These are phyloP conservation scores for Acrocephalus kingi DNA, from an alignment of 2,113 vertebrate genomes.

Conservation along the genomic window DNA sequence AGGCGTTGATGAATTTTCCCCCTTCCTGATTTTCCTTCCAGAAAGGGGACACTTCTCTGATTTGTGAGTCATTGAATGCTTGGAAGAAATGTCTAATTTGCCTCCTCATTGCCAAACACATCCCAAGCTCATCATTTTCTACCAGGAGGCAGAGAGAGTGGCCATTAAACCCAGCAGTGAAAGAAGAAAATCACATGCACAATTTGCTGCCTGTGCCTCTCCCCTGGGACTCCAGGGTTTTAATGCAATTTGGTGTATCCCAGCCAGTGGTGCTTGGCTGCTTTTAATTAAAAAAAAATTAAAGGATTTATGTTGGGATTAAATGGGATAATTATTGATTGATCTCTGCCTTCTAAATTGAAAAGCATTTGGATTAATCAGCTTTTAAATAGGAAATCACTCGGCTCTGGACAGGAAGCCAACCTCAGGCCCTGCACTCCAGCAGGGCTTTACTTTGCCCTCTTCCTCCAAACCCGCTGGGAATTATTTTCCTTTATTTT, in stretches of 20 bases:
- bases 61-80: neutral
- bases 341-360: slow-evolving; percentile 73
- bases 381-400: slow-evolving; percentile 71
- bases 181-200: slow-evolving; percentile 51
- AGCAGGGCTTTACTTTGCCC: neutral
- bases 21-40: neutral
- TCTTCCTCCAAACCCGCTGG: neutral
- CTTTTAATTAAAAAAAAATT: slow-evolving; percentile 78
- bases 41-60: neutral
- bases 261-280: slow-evolving; percentile 50
- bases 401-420: slow-evolving; percentile 52
- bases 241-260: slow-evolving; percentile 55
- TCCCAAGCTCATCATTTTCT: slow-evolving; percentile 32
- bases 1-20: neutral
- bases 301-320: slow-evolving; percentile 74
- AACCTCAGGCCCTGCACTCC: neutral
- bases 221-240: slow-evolving; percentile 22
- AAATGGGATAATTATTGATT: slow-evolving; percentile 76
- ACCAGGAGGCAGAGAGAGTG: neutral
- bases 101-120: neutral
- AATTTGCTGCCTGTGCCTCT: slow-evolving; percentile 43
- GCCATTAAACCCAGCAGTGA: slow-evolving; percentile 18
- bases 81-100: slow-evolving; percentile 34
- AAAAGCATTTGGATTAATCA: slow-evolving; percentile 75
- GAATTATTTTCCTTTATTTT: neutral